Percentiles rank a stretch among this genome's conserved stretches.
These are phyloP conservation scores for Helogale parvula DNA, from an alignment of 2,113 vertebrate genomes.

Conservation along the genomic window DNA sequence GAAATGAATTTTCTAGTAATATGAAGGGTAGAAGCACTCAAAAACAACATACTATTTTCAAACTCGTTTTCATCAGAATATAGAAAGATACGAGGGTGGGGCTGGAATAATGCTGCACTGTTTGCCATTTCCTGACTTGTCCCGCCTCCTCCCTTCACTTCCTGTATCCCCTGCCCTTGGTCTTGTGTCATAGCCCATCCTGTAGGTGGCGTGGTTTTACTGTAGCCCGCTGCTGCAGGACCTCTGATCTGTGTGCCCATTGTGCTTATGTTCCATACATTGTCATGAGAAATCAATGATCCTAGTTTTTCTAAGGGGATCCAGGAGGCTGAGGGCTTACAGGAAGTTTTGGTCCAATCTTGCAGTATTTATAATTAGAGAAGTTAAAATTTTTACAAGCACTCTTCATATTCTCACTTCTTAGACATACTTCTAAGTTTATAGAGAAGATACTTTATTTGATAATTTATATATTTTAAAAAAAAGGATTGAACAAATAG, in stretches of 20 bases:
- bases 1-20: constrained; percentile 31
- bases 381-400: neutral
- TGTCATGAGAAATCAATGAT: constrained; percentile 44
- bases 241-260: neutral
- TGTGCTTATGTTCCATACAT: neutral
- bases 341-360: neutral
- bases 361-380: neutral
- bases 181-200: neutral
- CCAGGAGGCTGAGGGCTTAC: neutral
- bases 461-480: neutral
- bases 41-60: constrained; percentile 32
- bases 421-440: neutral
- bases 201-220: neutral
- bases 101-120: neutral
- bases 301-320: neutral
- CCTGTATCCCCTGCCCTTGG: neutral
- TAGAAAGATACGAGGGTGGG: neutral
- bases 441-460: neutral
- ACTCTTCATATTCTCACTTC: neutral
- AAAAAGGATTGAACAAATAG: neutral
- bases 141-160: neutral
- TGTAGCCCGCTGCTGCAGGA: neutral
- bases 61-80: neutral
- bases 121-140: neutral
- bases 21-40: neutral